Conservation (phyloP, 2,113 vertebrate genomes). For the Baryphthengus martii region DNA sequence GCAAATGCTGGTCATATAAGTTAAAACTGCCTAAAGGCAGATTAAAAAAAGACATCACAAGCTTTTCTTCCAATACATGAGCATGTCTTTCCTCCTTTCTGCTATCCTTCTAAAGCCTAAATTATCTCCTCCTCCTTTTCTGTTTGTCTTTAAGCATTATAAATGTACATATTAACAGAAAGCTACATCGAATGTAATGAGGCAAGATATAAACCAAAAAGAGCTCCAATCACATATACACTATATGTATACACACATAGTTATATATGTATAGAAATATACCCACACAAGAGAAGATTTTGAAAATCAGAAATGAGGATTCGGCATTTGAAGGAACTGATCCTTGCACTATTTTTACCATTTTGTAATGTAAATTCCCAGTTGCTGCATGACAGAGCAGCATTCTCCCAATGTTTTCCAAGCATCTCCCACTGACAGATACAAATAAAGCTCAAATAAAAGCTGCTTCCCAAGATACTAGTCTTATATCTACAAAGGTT, state of each 20-base stretch:
- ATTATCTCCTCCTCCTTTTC: slow-evolving; percentile 3
- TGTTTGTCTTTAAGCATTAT: slow-evolving; percentile 5
- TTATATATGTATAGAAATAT: not conserved
- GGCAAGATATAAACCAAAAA: not conserved
- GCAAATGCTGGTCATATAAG: slow-evolving; percentile 18
- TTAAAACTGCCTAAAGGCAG: not conserved
- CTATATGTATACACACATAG: not conserved
- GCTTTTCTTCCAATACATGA: not conserved
- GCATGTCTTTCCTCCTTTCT: not conserved
- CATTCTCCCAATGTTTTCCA: slow-evolving; percentile 30
- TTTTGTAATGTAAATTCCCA: slow-evolving; percentile 44
- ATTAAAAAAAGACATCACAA: not conserved
- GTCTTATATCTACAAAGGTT: slow-evolving; percentile 44
- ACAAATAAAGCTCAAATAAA: slow-evolving; percentile 61
- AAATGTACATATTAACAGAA: not conserved
- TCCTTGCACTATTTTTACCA: slow-evolving; percentile 38
- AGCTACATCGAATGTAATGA: not conserved
- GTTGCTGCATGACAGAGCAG: slow-evolving; percentile 51
- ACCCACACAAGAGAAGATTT: not conserved
- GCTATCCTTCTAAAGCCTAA: not conserved
- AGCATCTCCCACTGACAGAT: slow-evolving; percentile 57
- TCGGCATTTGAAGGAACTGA: slow-evolving; percentile 44
- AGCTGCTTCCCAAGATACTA: slow-evolving; percentile 46
- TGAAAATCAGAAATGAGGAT: slow-evolving; percentile 36
- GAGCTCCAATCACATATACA: not conserved